A percentile compares a stretch with the other conserved stretches of the same genome.
Evolutionary conservation across 2,888 invertebrate genomes (phyloP).

Genomic region (Noctua janthina): DNA sequence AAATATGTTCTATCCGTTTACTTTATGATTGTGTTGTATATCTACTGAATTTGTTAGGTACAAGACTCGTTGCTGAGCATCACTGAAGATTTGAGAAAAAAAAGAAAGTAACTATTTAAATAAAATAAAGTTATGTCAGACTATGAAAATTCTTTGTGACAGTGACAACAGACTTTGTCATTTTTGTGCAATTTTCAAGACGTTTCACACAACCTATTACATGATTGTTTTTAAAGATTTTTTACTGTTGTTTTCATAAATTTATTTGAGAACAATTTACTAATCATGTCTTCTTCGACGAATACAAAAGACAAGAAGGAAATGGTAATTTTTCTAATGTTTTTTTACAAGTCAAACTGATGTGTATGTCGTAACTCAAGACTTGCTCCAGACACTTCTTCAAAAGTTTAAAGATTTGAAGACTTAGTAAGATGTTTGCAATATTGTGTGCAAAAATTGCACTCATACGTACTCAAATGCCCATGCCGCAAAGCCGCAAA

Average conservation of each 20-base stretch:
- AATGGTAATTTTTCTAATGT: conserved; percentile 25
- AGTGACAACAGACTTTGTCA: conserved; percentile 13
- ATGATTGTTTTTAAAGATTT: background rate
- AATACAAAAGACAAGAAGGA: conserved; percentile 27
- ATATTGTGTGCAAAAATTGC: background rate
- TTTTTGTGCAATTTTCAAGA: conserved; percentile 15
- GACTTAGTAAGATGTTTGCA: background rate
- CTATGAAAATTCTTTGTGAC: background rate
- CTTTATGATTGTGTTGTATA: no score
- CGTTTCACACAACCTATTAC: background rate
- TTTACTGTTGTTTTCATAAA: conserved; percentile 27
- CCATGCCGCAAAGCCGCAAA: background rate
- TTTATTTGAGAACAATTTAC: conserved; percentile 19
- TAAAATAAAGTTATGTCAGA: conserved; percentile 2
- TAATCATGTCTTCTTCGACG: conserved; percentile 35
- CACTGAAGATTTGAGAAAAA: background rate
- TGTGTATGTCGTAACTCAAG: background rate
- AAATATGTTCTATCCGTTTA: no score
- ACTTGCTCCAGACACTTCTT: background rate
- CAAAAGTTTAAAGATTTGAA: background rate
- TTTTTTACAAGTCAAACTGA: background rate
- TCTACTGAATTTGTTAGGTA: no score
- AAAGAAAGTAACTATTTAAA: background rate
- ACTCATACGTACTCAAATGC: background rate
- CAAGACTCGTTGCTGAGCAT: no score